Evolutionary conservation across 2,113 vertebrate genomes (phyloP), one percentile per base, ranked within the genome.

Genomic region (Pterocles gutturalis): DNA sequence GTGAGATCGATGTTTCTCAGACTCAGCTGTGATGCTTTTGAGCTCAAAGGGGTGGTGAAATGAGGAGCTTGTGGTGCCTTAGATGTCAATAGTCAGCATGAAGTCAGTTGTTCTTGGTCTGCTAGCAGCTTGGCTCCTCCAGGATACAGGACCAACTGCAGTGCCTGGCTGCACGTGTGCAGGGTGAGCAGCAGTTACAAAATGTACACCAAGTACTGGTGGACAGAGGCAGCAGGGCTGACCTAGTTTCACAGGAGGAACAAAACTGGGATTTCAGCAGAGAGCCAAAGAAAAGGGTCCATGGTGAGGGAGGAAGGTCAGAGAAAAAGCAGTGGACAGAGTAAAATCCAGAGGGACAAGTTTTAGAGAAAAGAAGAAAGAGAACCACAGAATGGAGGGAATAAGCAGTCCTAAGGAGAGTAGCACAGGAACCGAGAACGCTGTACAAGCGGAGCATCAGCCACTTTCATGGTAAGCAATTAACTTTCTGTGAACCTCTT

Each of bases 1-100:
- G n/a, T 64, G 65, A 96, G 65, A 89, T 94, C 81, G 82, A 82
- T 96, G 87, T 60, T 89, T 76, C 83, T 82, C 48, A 64, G 65
- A 55, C 34, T 91, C 65, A 62, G 61, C 65, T 87, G 55, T 75
- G 60, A 60, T 87, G 53, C 21, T 87, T 96, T 82, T 87, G 51
- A 92, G 43, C 86, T 71, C 38, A 82, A 38, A 84, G 11, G 20
- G 9, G 21, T 13, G 26, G 64, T 72, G 62, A 29, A 72, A 67
- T 0, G 3, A 45, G 20, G 26, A 87, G 26, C 14, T 66, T 57
- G 24, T n/a, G 48, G 24, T 72, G n/a, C 10, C 10, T 94, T 71
- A 34, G 20, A 66, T 60, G 51, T 89, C 72, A 46, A 58, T 75
- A 92, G 55, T 20, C 34, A 72, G 34, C 43, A 81, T 75, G 64